These are phyloP conservation scores for Pseudococcus longispinus DNA, from an alignment of 2,888 invertebrate genomes.

Conservation along the genomic window DNA sequence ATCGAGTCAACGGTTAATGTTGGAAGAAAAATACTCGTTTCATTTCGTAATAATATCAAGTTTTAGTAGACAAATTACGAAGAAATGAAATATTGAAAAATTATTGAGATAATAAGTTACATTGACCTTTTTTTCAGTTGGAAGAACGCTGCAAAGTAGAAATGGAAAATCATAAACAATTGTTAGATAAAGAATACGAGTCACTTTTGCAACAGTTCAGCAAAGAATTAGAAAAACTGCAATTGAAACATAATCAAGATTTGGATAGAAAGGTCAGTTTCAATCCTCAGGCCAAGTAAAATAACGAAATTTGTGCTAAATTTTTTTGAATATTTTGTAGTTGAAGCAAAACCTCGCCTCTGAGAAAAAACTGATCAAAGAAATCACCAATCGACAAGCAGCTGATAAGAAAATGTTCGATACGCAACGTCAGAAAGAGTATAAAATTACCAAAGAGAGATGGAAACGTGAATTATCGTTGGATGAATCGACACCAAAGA, in stretches of 20 bases:
- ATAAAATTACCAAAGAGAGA: slow-evolving; percentile 93
- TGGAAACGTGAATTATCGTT: slow-evolving; percentile 93
- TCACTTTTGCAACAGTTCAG: slow-evolving; percentile 88
- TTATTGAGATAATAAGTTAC: background rate
- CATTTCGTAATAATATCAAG: background rate
- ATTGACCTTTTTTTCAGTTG: slow-evolving; percentile 67
- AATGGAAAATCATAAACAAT: slow-evolving; percentile 94
- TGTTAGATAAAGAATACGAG: slow-evolving; percentile 96
- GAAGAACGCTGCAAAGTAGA: slow-evolving; percentile 96
- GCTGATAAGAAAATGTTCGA: slow-evolving; percentile 91
- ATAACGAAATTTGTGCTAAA: background rate
- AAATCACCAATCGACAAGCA: slow-evolving; percentile 87
- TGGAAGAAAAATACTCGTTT: too few relatives aligned
- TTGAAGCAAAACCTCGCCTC: slow-evolving; percentile 85
- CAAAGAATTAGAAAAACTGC: slow-evolving; percentile 88
- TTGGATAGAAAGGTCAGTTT: slow-evolving; percentile 64
- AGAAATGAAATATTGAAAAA: background rate
- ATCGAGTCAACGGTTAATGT: too few relatives aligned
- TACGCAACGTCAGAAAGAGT: slow-evolving; percentile 93
- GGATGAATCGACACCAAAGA: slow-evolving; percentile 90
- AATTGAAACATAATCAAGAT: slow-evolving; percentile 69
- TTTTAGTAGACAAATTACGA: background rate
- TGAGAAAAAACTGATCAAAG: slow-evolving; percentile 92
- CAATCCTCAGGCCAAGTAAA: background rate
- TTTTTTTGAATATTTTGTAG: slow-evolving; percentile 61